Base-by-base conservation (phyloP, 2,888 invertebrate genomes). In the Osmoderma eremita region DNA sequence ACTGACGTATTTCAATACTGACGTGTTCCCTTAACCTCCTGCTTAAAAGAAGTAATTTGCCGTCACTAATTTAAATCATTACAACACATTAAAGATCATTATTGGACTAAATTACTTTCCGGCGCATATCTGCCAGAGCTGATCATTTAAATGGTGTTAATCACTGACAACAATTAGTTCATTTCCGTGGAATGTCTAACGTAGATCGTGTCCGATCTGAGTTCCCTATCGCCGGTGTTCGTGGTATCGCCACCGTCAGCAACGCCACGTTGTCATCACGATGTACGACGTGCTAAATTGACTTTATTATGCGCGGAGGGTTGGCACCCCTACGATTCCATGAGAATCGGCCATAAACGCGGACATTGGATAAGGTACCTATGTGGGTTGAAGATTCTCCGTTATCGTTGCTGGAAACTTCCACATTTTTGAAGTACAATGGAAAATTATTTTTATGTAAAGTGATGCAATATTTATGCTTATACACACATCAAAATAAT, bases 71-170 rank as follows among this genome's bases (percentile, higher is more conserved):
- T 30, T 30, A 30, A 30, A 8, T n/a, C n/a, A n/a, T n/a, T n/a
- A n/a, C n/a, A n/a, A n/a, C 30, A 30, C 5, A 30, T 30, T 30
- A 30, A 30, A 10, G 8, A 10, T 10, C 3, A 30, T 30, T 30
- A 30, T 30, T 30, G 8, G 30, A 30, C 30, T 30, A 30, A 30
- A 30, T 61, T 61, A 30, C 58, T 61, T 36, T 45, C 45, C 45
- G 48, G 45, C 58, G 30, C 30, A 45, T 61, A 61, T 45, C 24
- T 45, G n/a, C 48, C 49, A 20, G 39, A 36, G 67, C 69, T 68
- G 63, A 70, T 72, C 69, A 71, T 67, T 70, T 69, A 71, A 70
- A 72, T 68, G 70, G 70, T 70, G 71, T 71, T 72, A 72, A 72
- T 72, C 71, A 70, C 70, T 69, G 68, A 69, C 69, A 68, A 69